phyloP scores from a whole-genome alignment of 2,113 vertebrate genomes.

The Nothobranchius furzeri region DNA sequence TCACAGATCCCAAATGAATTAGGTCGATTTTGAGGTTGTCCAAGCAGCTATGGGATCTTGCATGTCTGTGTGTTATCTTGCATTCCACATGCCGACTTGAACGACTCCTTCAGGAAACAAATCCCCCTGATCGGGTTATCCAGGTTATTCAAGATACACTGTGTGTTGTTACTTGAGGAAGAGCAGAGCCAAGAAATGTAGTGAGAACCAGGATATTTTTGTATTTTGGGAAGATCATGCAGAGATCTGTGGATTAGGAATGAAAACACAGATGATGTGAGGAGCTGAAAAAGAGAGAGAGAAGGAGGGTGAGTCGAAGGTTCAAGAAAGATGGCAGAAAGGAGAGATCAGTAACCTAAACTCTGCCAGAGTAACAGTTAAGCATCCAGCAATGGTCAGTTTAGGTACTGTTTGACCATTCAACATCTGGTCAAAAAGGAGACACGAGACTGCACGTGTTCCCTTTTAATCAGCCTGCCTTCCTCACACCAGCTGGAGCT shows the following conservation, averaged over 20 bases:
- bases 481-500: too few species aligned
- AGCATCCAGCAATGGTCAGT: too few species aligned
- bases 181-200: slow-evolving; percentile 2
- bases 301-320: slow-evolving; percentile 23
- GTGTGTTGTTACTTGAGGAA: slow-evolving; percentile 13
- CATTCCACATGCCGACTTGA: slow-evolving; percentile 55
- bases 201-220: slow-evolving; percentile 12
- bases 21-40: slow-evolving; percentile 50
- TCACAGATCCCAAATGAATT: slow-evolving; percentile 60
- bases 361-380: slow-evolving; percentile 55
- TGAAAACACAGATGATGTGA: slow-evolving; percentile 12
- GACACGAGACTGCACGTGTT: too few species aligned
- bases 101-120: slow-evolving; percentile 47
- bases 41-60: slow-evolving; percentile 40
- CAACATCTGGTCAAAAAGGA: too few species aligned
- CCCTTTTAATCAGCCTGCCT: too few species aligned
- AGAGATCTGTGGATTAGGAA: slow-evolving; percentile 18
- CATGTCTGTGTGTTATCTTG: slow-evolving; percentile 60
- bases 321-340: slow-evolving; percentile 22
- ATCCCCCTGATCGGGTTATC: slow-evolving; percentile 46
- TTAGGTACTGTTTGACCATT: too few species aligned
- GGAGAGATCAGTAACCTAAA: slow-evolving; percentile 60
- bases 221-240: slow-evolving; percentile 19
- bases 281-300: slow-evolving; percentile 4
- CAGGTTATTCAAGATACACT: slow-evolving; percentile 53